Percentiles rank a stretch among this genome's conserved stretches.
Evolutionary conservation across 2,888 invertebrate species (phyloP).

Genomic region (Sphaerophoria rueppellii): DNA sequence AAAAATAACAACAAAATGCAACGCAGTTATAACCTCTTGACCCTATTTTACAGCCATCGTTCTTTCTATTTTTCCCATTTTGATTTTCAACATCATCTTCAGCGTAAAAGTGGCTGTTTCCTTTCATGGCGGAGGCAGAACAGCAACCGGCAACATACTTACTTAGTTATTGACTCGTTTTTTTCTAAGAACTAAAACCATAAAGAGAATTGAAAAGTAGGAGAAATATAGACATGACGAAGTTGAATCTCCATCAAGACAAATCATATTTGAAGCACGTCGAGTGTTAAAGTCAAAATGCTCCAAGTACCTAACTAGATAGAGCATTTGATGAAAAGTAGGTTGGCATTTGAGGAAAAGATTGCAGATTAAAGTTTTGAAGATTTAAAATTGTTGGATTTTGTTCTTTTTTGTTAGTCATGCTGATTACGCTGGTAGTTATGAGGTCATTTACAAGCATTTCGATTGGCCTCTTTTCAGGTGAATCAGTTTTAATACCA

Average conservation of each 20-base stretch:
- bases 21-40: constrained; percentile 70
- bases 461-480: too few species aligned
- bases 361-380: too few species aligned
- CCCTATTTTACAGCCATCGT: constrained; percentile 57
- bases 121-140: constrained; percentile 39
- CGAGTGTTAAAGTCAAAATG: constrained; percentile 59
- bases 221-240: constrained; percentile 26
- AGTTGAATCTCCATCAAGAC: background rate
- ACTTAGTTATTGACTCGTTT: background rate
- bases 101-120: constrained; percentile 29
- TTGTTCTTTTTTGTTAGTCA: too few species aligned
- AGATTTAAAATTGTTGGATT: too few species aligned
- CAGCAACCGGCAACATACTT: background rate
- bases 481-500: background rate
- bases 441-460: too few species aligned
- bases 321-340: too few species aligned
- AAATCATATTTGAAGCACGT: constrained; percentile 49
- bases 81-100: constrained; percentile 2
- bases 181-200: constrained; percentile 35
- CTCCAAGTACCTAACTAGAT: background rate
- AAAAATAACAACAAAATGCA: constrained; percentile 19
- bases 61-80: constrained; percentile 30
- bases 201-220: constrained; percentile 50
- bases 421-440: too few species aligned
- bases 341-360: too few species aligned